phyloP scores from a whole-genome alignment of 2,113 vertebrate genomes.

The Sialia sialis region DNA sequence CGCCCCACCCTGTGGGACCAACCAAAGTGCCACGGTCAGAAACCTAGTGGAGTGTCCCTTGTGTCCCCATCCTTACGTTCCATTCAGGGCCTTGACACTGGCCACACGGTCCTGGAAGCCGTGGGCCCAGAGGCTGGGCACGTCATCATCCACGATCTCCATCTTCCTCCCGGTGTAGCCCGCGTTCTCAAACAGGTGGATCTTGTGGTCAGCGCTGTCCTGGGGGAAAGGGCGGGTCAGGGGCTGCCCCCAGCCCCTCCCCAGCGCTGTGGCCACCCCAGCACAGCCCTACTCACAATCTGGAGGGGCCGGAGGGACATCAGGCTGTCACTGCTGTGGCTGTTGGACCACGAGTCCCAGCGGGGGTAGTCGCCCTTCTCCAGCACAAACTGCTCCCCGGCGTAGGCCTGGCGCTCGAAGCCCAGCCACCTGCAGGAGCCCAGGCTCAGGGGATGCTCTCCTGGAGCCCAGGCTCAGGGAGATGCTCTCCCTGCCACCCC shows the following conservation, averaged over 20 bases:
- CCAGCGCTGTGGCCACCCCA: not conserved
- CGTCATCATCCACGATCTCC: slow-evolving; percentile 89
- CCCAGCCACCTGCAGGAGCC: slow-evolving; percentile 80
- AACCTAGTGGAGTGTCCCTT: accelerated
- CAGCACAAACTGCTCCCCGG: slow-evolving; percentile 87
- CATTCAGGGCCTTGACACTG: slow-evolving; percentile 83
- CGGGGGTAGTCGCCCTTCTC: slow-evolving; percentile 91
- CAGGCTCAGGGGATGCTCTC: not conserved
- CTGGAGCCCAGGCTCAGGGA: not conserved
- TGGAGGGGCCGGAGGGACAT: slow-evolving; percentile 84
- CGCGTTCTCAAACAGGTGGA: slow-evolving; percentile 86
- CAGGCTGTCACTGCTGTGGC: slow-evolving; percentile 83
- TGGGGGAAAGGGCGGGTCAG: slow-evolving; percentile 16
- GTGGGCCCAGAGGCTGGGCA: slow-evolving; percentile 91
- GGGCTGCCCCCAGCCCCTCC: not conserved
- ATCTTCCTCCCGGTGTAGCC: slow-evolving; percentile 87
- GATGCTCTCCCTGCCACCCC: not conserved
- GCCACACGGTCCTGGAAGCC: slow-evolving; percentile 92
- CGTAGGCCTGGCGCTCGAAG: slow-evolving; percentile 79
- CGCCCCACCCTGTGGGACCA: not conserved
- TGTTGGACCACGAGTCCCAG: slow-evolving; percentile 93
- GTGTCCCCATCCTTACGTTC: slow-evolving; percentile 80
- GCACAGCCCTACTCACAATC: slow-evolving; percentile 73
- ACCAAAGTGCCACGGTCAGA: accelerated
- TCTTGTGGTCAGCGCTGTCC: slow-evolving; percentile 88